phyloP scores from a whole-genome alignment of 2,113 vertebrate species.

The Bujurquina vittata region DNA sequence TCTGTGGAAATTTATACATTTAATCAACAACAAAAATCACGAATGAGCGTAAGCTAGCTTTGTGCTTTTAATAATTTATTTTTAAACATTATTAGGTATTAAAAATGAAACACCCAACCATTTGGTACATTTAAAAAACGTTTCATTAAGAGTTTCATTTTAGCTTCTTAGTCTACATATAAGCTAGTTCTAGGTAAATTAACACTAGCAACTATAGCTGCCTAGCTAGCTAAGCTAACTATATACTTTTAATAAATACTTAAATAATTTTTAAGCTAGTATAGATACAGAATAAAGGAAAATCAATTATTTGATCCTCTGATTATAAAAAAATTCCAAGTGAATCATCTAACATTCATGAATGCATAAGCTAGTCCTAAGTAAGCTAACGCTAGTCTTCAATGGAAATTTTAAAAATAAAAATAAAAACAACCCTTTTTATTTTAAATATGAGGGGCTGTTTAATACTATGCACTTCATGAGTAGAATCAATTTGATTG shows the following conservation, averaged over 20 bases:
- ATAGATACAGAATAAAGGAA: background rate
- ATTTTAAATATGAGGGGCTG: too few species aligned
- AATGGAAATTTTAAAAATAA: too few species aligned
- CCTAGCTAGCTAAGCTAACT: background rate
- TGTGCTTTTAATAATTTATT: background rate
- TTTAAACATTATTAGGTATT: background rate
- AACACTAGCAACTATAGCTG: too few species aligned
- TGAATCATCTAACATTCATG: fast-evolving
- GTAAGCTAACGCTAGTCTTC: too few species aligned
- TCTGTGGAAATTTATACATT: background rate
- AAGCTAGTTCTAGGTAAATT: too few species aligned
- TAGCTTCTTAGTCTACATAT: too few species aligned
- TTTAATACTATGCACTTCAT: too few species aligned
- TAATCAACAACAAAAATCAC: background rate
- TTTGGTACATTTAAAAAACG: too few species aligned
- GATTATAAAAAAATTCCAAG: background rate
- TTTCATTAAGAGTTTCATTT: too few species aligned
- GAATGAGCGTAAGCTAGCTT: background rate
- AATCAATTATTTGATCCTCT: background rate
- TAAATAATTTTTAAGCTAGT: background rate
- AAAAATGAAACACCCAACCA: background rate
- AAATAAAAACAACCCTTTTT: too few species aligned
- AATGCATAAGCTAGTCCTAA: background rate
- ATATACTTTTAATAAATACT: background rate
- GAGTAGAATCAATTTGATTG: too few species aligned